These are phyloP conservation scores for Ectemnius continuus DNA, from an alignment of 2,888 invertebrate species.

Conservation along the genomic window DNA sequence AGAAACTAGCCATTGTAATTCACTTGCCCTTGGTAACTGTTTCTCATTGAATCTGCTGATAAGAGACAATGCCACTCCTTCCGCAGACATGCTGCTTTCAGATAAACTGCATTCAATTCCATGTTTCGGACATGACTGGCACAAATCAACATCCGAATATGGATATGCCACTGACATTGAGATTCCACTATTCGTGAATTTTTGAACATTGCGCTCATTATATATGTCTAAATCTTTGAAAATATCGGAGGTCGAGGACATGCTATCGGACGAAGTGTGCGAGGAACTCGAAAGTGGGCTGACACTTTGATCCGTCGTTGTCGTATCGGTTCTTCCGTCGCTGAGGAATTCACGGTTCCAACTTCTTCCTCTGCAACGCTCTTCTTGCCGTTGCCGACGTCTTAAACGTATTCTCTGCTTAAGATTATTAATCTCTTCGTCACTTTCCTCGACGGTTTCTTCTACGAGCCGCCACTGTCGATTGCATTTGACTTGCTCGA, in stretches of 20 bases:
- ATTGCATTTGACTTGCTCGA: slow-evolving; percentile 85
- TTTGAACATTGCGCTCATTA: slow-evolving; percentile 77
- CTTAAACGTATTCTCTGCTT: slow-evolving; percentile 83
- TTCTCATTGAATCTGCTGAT: slow-evolving; percentile 88
- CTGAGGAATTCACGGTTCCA: slow-evolving; percentile 75
- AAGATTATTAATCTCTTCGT: slow-evolving; percentile 83
- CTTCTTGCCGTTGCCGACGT: slow-evolving; percentile 79
- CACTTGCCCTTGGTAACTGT: slow-evolving; percentile 87
- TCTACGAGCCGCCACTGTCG: slow-evolving; percentile 78
- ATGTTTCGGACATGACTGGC: slow-evolving; percentile 73
- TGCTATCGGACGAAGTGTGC: slow-evolving; percentile 77
- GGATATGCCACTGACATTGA: slow-evolving; percentile 84
- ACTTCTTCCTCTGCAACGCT: slow-evolving; percentile 67
- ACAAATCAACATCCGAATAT: slow-evolving; percentile 81
- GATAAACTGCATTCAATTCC: slow-evolving; percentile 76
- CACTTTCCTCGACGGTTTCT: slow-evolving; percentile 81
- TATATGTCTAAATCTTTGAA: slow-evolving; percentile 80
- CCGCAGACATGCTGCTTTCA: slow-evolving; percentile 83
- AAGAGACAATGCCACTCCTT: slow-evolving; percentile 87
- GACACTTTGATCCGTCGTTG: slow-evolving; percentile 80
- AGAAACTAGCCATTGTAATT: slow-evolving; percentile 89
- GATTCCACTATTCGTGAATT: slow-evolving; percentile 75
- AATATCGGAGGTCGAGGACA: slow-evolving; percentile 78
- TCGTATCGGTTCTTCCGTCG: slow-evolving; percentile 79
- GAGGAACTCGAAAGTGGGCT: slow-evolving; percentile 80